A percentile compares a stretch with the other conserved stretches of the same genome.
Evolutionary conservation across 2,113 vertebrate species (phyloP).

Genomic region (Nipponia nippon): DNA sequence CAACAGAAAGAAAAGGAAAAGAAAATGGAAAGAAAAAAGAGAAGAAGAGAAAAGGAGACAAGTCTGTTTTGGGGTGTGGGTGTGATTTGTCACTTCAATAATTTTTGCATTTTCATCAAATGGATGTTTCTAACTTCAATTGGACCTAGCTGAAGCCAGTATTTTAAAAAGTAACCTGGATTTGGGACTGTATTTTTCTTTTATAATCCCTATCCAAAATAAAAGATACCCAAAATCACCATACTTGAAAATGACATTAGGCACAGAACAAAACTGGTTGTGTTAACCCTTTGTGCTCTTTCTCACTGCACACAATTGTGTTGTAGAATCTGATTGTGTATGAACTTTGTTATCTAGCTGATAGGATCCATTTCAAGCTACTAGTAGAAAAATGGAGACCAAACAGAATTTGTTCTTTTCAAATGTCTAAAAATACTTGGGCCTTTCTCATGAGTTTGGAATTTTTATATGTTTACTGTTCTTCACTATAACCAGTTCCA

Average conservation of each 20-base stretch:
- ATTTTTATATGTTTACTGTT: constrained; percentile 68
- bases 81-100: neutral
- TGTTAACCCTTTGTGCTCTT: neutral
- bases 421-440: constrained; percentile 65
- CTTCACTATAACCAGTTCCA: constrained; percentile 46
- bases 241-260: neutral
- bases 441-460: constrained; percentile 64
- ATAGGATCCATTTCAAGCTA: neutral
- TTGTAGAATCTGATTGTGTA: neutral
- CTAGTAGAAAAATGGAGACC: neutral
- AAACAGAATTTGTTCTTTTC: constrained; percentile 31
- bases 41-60: neutral
- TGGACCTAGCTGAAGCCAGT: neutral
- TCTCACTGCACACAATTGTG: neutral
- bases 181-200: neutral
- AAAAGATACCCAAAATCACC: neutral
- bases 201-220: neutral
- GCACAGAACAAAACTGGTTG: neutral
- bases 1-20: neutral
- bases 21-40: neutral
- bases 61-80: neutral
- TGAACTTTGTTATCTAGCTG: neutral
- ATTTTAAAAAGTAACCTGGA: neutral
- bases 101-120: neutral
- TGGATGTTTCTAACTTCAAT: neutral